Evolutionary conservation across 2,888 invertebrate genomes (phyloP), one percentile per base, ranked within the genome.

Genomic region (Troides helena): DNA sequence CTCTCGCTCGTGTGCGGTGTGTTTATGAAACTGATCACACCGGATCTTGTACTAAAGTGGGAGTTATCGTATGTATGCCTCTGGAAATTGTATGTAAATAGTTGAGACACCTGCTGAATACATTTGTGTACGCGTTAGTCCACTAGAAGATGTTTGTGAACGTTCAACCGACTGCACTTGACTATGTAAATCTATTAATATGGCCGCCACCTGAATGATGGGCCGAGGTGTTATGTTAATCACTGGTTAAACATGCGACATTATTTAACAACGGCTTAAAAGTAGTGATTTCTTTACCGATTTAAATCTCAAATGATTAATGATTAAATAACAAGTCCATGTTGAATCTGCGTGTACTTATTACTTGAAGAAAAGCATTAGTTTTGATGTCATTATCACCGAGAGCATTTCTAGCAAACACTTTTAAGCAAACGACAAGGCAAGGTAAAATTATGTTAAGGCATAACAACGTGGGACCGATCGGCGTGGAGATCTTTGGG

Each of bases 1-100:
- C 65, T 59, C 46, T 57, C 39, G 62, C 25, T 36, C 53, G 67
- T 70, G 61, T 60, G 53, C 17, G 62, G 70, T 64, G 68, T 72
- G 70, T 76, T 78, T 79, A 78, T 80, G 77, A 82, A 84, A 85
- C 82, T 79, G 80, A 87, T 85, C 82, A 79, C 80, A 80, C 85
- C 85, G 86, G 86, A 86, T 86, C 81, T 78, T 75, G 81, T 82
- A 80, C 81, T 85, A 84, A 84, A 82, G 81, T 84, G 83, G 81
- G 82, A 82, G 85, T 86, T 83, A 86, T 86, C 81, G 78, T 65
- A 61, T 82, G 82, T 84, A 80, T 82, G 84, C 81, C 84, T 89
- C 84, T 85, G 83, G 86, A 91, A 92, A 91, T 90, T 89, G 89
- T 92, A 92, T 92, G 91, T 90, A 88, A 92, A 92, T 92, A 88